phyloP scores from a whole-genome alignment of 92 coral and sea anemone genomes.

The Phenganax stokvisi region DNA sequence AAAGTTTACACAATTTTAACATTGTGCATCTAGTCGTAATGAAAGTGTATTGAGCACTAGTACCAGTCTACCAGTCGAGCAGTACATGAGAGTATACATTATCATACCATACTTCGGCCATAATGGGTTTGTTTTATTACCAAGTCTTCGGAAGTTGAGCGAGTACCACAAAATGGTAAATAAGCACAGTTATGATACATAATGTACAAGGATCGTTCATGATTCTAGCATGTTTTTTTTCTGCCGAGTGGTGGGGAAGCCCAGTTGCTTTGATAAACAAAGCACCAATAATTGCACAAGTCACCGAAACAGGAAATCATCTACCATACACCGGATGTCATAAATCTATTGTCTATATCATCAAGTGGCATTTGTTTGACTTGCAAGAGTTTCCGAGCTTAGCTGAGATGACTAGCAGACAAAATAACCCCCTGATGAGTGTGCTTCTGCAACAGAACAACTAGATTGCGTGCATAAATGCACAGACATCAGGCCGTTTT shows the following conservation, averaged over 20 bases:
- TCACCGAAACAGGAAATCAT: conserved; percentile 9
- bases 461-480: background rate
- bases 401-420: background rate
- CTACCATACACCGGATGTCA: background rate
- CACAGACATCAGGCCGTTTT: background rate
- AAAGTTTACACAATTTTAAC: too few relatives aligned
- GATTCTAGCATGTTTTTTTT: background rate
- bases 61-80: too few relatives aligned
- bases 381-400: background rate
- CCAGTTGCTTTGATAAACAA: background rate
- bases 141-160: too few relatives aligned
- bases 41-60: too few relatives aligned
- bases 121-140: too few relatives aligned
- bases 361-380: conserved; percentile 3
- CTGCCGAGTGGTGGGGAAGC: background rate
- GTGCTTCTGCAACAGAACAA: background rate
- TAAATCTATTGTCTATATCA: background rate
- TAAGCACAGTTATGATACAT: background rate
- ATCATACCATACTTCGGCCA: too few relatives aligned
- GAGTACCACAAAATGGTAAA: too few relatives aligned
- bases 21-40: too few relatives aligned
- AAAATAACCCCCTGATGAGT: conserved; percentile 11
- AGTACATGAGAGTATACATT: too few relatives aligned
- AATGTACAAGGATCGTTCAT: background rate
- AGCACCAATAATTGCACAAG: background rate